These are phyloP conservation scores for Amia ocellicauda DNA, from an alignment of 2,113 vertebrate species.

Conservation along the genomic window DNA sequence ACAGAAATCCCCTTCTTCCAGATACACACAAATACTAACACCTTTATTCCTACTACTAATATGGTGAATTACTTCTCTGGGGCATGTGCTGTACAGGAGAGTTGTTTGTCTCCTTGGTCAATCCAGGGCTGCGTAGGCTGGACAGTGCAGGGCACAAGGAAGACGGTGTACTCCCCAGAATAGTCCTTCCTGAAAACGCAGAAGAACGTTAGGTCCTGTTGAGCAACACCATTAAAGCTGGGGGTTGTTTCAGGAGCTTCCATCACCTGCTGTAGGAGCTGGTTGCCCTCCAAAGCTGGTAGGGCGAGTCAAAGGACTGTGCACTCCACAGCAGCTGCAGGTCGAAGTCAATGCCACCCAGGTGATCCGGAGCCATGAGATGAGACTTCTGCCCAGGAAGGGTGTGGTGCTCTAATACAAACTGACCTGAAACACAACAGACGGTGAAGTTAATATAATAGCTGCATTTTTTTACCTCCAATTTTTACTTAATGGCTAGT, in stretches of 20 bases:
- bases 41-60: too few relatives aligned
- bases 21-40: too few relatives aligned
- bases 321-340: constrained; percentile 93
- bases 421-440: constrained; percentile 73
- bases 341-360: constrained; percentile 91
- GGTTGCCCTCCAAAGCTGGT: constrained; percentile 95
- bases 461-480: too few relatives aligned
- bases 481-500: too few relatives aligned
- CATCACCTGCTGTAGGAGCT: constrained; percentile 96
- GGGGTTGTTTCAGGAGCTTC: too few relatives aligned
- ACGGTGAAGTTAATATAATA: too few relatives aligned
- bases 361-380: constrained; percentile 85
- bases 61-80: constrained; percentile 77
- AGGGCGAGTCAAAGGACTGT: constrained; percentile 92
- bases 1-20: too few relatives aligned
- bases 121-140: constrained; percentile 94
- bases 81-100: constrained; percentile 91
- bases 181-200: constrained; percentile 83
- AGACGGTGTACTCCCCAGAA: constrained; percentile 89
- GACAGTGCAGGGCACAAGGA: constrained; percentile 89
- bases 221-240: neutral
- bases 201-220: neutral
- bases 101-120: constrained; percentile 85
- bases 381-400: constrained; percentile 85
- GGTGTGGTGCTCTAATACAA: constrained; percentile 92